These are phyloP conservation scores for Gonatopus flavifemur DNA, from an alignment of 1,140 invertebrate species.

Conservation along the genomic window DNA sequence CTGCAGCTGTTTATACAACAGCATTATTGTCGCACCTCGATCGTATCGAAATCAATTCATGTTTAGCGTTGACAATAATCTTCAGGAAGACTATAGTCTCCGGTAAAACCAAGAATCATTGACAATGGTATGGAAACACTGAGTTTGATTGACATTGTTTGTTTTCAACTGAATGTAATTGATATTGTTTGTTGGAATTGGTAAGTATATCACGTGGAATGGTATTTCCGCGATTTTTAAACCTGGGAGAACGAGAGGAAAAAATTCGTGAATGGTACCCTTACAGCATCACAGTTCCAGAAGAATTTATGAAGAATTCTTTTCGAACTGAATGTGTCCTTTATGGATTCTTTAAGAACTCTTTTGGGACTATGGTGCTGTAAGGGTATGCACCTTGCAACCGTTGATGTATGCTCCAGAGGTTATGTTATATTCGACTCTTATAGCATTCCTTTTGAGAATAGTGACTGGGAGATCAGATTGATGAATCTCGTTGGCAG, in stretches of 20 bases:
- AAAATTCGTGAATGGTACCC: slow-evolving; percentile 29
- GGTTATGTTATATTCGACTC: slow-evolving; percentile 30
- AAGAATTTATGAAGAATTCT: too few species aligned
- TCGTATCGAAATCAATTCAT: slow-evolving; percentile 52
- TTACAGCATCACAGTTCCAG: too few species aligned
- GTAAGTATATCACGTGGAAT: slow-evolving; percentile 18
- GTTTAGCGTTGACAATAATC: slow-evolving; percentile 52
- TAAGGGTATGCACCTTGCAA: slow-evolving; percentile 13
- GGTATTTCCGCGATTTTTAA: slow-evolving; percentile 38
- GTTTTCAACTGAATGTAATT: slow-evolving; percentile 11
- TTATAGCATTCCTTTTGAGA: slow-evolving; percentile 25
- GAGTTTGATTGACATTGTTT: slow-evolving; percentile 38
- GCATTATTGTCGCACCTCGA: slow-evolving; percentile 35
- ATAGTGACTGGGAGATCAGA: slow-evolving; percentile 25
- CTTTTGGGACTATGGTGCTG: too few species aligned
- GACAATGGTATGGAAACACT: slow-evolving; percentile 46
- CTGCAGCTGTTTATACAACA: neutral
- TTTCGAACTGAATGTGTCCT: too few species aligned
- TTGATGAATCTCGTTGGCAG: slow-evolving; percentile 10
- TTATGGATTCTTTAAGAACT: too few species aligned
- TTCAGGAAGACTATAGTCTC: slow-evolving; percentile 56
- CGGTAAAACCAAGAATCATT: slow-evolving; percentile 49
- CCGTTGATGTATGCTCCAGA: slow-evolving; percentile 23
- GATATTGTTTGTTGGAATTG: slow-evolving; percentile 9
- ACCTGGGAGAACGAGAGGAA: slow-evolving; percentile 22